Base-by-base conservation (phyloP, 1,140 invertebrate genomes). In the Drosophila equinoxialis region DNA sequence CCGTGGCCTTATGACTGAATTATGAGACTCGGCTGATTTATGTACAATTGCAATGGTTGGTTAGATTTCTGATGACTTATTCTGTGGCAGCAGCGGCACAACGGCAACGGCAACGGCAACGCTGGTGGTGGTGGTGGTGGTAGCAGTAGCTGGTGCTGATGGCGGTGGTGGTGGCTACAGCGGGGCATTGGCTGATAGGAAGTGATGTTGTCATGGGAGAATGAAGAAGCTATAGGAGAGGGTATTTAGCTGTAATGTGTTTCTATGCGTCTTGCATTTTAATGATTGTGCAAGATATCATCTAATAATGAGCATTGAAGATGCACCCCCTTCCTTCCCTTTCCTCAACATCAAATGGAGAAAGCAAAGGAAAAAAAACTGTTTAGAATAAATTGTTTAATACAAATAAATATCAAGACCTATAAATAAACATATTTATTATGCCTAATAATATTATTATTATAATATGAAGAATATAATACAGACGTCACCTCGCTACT, bases 1-100 rank as follows among this genome's bases (percentile, higher is more conserved):
- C 26, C 37, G 35, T 75, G 63, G 13, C 63, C 33, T 75, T 79
- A 75, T 74, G 74, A 67, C 69, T 85, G 77, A 85, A 51, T 85
- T 85, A 85, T 85, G 81, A 72, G 74, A 65, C 67, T 58, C 68
- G 64, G 48, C 74, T 84, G 77, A 84, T 84, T 84, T 84, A 84
- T 80, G 81, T 51, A 64, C 62, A 66, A 77, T 64, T 65, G 66
- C 57, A 68, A 69, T 78, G 68, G 41, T 57, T 51, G 72, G 55
- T 61, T 66, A 68, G 78, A 48, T 66, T 74, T 77, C 74, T 39
- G 67, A 78, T 78, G 60, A 61, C 65, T 78, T 51, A 66, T 30
- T 68, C 39, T 20, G 57, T 37, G 57, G 30, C 8, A 26, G 35
- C n/a, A n/a, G 1, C n/a, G 54, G 17, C 17, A 17, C n/a, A n/a